phyloP scores from a whole-genome alignment of 2,113 vertebrate species.

The Mixornis gularis region DNA sequence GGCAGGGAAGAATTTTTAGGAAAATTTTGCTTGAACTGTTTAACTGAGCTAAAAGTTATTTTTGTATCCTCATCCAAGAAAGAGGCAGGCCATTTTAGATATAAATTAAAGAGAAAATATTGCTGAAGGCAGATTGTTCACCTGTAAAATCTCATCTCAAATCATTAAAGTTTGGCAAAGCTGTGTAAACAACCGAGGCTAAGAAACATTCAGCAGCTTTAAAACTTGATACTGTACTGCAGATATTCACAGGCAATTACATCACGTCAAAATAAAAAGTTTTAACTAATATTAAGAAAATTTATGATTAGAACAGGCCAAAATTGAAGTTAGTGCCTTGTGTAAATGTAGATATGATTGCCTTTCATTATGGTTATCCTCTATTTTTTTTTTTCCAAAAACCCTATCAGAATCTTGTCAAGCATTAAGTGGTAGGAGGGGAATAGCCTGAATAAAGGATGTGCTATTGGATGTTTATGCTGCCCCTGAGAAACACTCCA shows the following conservation, averaged over 20 bases:
- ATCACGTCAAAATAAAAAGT: neutral
- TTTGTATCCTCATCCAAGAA: neutral
- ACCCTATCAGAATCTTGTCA: neutral
- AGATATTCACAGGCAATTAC: neutral
- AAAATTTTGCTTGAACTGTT: neutral
- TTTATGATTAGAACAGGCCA: neutral
- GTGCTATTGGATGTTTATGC: neutral
- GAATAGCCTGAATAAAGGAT: neutral
- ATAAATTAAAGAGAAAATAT: conserved; percentile 3
- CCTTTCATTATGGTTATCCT: neutral
- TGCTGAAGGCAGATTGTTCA: conserved; percentile 1
- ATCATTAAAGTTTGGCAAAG: conserved; percentile 35
- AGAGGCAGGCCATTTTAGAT: neutral
- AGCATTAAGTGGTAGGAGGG: neutral
- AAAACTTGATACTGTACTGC: neutral
- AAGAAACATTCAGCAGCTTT: neutral
- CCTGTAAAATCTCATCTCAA: conserved; percentile 49
- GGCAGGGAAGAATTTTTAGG: neutral
- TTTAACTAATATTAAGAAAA: neutral
- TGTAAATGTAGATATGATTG: neutral
- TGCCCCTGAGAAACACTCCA: neutral
- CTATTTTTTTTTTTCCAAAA: neutral
- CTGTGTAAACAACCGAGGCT: neutral
- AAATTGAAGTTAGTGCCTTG: neutral
- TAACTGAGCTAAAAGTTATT: neutral